Evolutionary conservation across 2,888 invertebrate species (phyloP).

Genomic region (Drosophila mimetica): DNA sequence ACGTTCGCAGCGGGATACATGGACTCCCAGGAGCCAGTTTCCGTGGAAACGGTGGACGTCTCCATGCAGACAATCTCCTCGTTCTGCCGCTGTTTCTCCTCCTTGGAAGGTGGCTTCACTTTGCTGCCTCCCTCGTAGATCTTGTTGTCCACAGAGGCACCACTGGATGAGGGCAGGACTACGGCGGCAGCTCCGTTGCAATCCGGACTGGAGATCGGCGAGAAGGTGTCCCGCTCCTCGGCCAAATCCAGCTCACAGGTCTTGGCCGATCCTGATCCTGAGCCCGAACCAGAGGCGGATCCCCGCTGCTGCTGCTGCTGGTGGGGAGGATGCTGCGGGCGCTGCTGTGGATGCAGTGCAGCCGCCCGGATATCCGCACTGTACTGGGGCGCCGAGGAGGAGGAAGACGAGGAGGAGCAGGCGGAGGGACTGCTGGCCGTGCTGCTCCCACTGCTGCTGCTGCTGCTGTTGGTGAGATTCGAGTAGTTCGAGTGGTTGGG

Average conservation of each 20-base stretch:
- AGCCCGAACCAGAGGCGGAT: slow-evolving; percentile 48
- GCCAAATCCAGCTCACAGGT: slow-evolving; percentile 83
- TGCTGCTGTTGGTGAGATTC: slow-evolving; percentile 75
- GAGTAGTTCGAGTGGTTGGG: slow-evolving; percentile 76
- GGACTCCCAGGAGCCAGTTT: slow-evolving; percentile 88
- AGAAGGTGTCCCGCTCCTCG: slow-evolving; percentile 84
- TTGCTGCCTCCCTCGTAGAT: slow-evolving; percentile 55
- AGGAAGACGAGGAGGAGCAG: slow-evolving; percentile 54
- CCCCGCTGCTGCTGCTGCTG: slow-evolving; percentile 19
- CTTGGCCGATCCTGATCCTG: slow-evolving; percentile 76
- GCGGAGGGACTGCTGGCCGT: slow-evolving; percentile 61
- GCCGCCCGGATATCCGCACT: slow-evolving; percentile 71
- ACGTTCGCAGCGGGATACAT: slow-evolving; percentile 84
- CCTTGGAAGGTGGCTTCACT: slow-evolving; percentile 84
- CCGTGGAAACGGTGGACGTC: slow-evolving; percentile 87
- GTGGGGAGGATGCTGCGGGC: slow-evolving; percentile 5
- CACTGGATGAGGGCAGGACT: slow-evolving; percentile 23
- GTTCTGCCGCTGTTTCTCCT: slow-evolving; percentile 87
- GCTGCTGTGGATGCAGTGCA: slow-evolving; percentile 13
- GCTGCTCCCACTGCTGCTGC: slow-evolving; percentile 47
- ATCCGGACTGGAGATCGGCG: slow-evolving; percentile 81
- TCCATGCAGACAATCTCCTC: slow-evolving; percentile 87
- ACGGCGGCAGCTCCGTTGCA: slow-evolving; percentile 54
- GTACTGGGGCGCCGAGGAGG: slow-evolving; percentile 80
- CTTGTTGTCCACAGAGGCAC: slow-evolving; percentile 70